A percentile compares a stretch with the other conserved stretches of the same genome.
These are phyloP conservation scores for Epinotia brunnichana DNA, from an alignment of 2,888 invertebrate genomes.

Conservation along the genomic window DNA sequence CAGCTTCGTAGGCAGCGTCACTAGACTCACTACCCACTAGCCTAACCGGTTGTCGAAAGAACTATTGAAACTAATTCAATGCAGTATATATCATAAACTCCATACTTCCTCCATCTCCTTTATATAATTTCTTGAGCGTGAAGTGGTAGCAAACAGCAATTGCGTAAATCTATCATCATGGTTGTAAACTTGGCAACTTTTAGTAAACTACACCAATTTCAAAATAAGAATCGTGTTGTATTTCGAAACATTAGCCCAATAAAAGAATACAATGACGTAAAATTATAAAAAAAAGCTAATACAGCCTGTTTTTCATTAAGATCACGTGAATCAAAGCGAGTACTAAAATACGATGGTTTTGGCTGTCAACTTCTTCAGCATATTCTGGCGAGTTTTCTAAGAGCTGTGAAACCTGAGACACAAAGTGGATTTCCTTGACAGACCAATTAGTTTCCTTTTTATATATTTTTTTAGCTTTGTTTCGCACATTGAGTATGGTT, in stretches of 20 bases:
- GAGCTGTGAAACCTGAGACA: slow-evolving; percentile 17
- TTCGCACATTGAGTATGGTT: not conserved
- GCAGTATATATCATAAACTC: not conserved
- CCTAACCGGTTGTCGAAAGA: too few relatives aligned
- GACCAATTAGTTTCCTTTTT: slow-evolving; percentile 7
- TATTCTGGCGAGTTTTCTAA: not conserved
- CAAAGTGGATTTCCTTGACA: slow-evolving; percentile 18
- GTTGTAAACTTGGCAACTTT: not conserved
- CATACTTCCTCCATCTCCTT: not conserved
- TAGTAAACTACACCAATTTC: slow-evolving; percentile 1
- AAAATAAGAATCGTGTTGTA: not conserved
- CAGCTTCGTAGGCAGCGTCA: too few relatives aligned
- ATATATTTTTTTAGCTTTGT: not conserved
- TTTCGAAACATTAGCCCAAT: not conserved
- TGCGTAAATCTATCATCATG: not conserved
- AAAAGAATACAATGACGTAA: not conserved
- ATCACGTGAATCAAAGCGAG: not conserved
- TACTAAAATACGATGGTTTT: slow-evolving; percentile 9
- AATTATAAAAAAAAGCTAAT: not conserved
- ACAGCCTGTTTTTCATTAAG: not conserved
- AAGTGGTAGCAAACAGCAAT: not conserved
- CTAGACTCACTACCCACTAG: too few relatives aligned
- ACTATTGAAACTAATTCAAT: not conserved
- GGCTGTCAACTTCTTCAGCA: slow-evolving; percentile 7
- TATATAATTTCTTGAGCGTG: not conserved